Evolutionary conservation across 2,113 vertebrate species (phyloP).

Genomic region (Oncorhynchus mykiss): DNA sequence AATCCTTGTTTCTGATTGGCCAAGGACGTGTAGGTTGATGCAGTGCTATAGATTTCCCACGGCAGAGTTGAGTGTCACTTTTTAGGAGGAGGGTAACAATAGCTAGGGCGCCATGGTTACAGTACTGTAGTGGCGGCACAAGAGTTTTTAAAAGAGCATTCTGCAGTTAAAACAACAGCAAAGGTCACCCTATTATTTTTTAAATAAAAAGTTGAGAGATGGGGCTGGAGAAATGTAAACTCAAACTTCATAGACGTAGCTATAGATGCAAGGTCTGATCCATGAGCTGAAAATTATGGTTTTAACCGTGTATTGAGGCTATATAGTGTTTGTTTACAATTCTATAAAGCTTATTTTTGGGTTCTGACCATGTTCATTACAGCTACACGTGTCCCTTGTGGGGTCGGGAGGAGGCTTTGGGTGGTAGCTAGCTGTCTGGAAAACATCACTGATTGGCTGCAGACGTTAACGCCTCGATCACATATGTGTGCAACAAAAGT

Average conservation of each 20-base stretch:
- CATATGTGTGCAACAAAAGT: too few species aligned
- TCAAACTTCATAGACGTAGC: too few species aligned
- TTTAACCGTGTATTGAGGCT: too few species aligned
- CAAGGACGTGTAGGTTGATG: constrained; percentile 53
- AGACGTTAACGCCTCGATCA: neutral
- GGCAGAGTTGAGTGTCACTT: constrained; percentile 72
- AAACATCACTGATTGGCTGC: neutral
- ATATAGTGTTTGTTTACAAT: too few species aligned
- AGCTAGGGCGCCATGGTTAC: constrained; percentile 66
- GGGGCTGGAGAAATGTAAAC: too few species aligned
- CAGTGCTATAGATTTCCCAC: constrained; percentile 63
- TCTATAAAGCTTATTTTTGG: too few species aligned
- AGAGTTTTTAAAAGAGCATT: constrained; percentile 74
- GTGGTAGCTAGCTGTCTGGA: constrained; percentile 49
- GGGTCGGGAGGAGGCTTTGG: constrained; percentile 46
- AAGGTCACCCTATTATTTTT: too few species aligned
- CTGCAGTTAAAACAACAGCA: constrained; percentile 16
- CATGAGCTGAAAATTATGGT: too few species aligned
- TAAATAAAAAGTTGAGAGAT: too few species aligned
- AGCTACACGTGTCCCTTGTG: constrained; percentile 62
- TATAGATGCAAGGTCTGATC: too few species aligned
- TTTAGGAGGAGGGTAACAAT: constrained; percentile 80
- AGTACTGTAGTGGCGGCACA: constrained; percentile 56
- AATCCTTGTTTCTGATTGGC: constrained; percentile 61
- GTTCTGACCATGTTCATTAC: constrained; percentile 53